Conservation (phyloP, 2,113 vertebrate species). For the Holacanthus passer region DNA sequence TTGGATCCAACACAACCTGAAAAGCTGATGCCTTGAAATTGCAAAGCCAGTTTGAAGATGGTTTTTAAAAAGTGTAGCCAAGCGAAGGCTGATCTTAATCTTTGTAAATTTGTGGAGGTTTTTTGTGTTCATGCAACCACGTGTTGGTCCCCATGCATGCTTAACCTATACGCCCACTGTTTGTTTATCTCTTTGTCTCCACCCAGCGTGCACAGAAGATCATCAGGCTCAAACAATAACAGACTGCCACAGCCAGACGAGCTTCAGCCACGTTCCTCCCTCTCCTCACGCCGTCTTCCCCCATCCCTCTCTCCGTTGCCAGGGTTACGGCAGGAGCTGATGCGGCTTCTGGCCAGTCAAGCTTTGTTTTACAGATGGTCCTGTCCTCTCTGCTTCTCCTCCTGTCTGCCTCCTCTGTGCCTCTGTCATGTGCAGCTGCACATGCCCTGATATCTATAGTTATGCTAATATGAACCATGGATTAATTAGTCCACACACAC, state of each 20-base stretch:
- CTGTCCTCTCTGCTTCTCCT: conserved; percentile 36
- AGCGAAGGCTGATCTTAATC: neutral
- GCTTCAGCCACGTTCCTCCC: conserved; percentile 17
- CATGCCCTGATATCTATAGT: conserved; percentile 12
- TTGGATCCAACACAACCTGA: conserved; percentile 5
- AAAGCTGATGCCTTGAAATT: conserved; percentile 16
- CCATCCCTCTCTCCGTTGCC: conserved; percentile 56
- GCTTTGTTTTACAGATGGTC: conserved; percentile 73
- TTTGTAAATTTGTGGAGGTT: neutral
- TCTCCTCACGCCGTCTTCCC: neutral
- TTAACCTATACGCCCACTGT: neutral
- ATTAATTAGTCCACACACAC: conserved; percentile 50
- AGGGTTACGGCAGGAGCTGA: conserved; percentile 69
- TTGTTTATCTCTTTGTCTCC: conserved; percentile 23
- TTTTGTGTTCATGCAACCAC: neutral
- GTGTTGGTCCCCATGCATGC: conserved; percentile 1
- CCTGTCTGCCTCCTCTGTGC: conserved; percentile 49
- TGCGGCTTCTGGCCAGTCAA: conserved; percentile 49
- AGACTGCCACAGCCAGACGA: conserved; percentile 38
- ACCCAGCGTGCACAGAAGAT: conserved; percentile 8
- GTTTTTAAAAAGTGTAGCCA: neutral
- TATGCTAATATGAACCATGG: conserved; percentile 58
- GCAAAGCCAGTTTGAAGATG: neutral
- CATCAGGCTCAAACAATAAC: conserved; percentile 37
- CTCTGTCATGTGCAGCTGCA: conserved; percentile 74